A percentile compares a stretch with the other conserved stretches of the same genome.
Evolutionary conservation across 2,113 vertebrate species (phyloP).

Genomic region (Mesoclemmys tuberculata): DNA sequence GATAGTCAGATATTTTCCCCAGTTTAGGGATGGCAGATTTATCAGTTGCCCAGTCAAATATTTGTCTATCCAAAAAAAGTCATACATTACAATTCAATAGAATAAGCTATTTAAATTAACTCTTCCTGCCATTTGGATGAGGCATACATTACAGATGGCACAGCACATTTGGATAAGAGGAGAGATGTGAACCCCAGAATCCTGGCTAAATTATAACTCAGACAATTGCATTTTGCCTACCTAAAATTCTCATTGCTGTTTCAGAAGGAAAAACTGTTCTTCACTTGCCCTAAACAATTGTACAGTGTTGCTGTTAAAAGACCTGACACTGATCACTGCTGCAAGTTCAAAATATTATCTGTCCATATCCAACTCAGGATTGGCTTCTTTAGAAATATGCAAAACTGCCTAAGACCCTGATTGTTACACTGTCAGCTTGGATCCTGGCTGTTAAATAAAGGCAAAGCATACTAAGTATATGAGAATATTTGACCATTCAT

Average conservation of each 20-base stretch:
- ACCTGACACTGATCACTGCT: background rate
- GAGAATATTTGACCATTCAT: background rate
- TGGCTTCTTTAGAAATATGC: background rate
- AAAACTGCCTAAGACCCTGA: background rate
- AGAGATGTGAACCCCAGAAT: background rate
- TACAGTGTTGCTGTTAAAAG: background rate
- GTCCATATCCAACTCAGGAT: background rate
- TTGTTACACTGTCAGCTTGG: background rate
- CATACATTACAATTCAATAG: background rate
- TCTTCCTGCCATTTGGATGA: background rate
- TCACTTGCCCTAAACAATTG: background rate
- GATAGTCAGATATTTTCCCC: background rate
- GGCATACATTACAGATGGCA: background rate
- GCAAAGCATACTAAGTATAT: background rate
- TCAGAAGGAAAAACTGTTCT: background rate
- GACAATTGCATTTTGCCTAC: background rate
- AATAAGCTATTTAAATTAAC: background rate
- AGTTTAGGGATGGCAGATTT: background rate
- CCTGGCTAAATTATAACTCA: background rate
- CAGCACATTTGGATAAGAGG: background rate
- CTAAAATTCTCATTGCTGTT: background rate
- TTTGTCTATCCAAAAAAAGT: background rate
- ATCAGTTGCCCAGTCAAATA: background rate
- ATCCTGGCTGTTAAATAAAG: accelerated
- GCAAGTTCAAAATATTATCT: background rate